Base-by-base conservation (phyloP, 1,140 invertebrate genomes). In the Bombus haemorrhoidalis region DNA sequence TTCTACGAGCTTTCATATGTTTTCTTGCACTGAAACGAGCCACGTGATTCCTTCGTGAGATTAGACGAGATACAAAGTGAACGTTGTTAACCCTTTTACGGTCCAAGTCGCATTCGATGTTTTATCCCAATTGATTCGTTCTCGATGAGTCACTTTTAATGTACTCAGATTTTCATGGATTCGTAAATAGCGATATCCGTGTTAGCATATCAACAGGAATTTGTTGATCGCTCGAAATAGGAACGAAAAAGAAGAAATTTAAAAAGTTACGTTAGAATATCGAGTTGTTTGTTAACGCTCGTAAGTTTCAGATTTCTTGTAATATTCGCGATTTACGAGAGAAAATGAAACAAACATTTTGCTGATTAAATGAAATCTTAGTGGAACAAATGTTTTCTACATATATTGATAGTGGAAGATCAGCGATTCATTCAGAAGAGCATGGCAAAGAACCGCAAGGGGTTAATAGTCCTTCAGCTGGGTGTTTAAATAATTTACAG, bases 401-500 rank as follows among this genome's bases (percentile, higher is more conserved):
- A 5, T 28, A 39, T 22, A 28, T 37, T 25, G 22, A 34, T 25
- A 10, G 32, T 28, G 43, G 12, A 25, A 25, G 22, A 28, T 28
- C 12, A 75, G 47, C 74, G 25, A 37, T 75, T 57, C 32, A 15
- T 75, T 25, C 15, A 75, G 22, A 75, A 32, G 47, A 74, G n/a
- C 22, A 53, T 13, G 15, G 12, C 32, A n/a, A n/a, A 72, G 12
- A 39, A 15, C 39, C 25, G 37, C 57, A 6, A 78, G 39, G 59
- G 75, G 75, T 78, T 78, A 78, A 78, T 22, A 64, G 53, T 37
- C 41, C 34, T 59, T 18, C 28, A 59, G 39, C 64, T 43, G 28
- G 57, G 13, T 37, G 64, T 80, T 69, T 69, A 37, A 80, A 69
- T 69, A 53, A 80, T 80, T 80, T 41, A 68, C 41, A 41, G 25